Conservation (phyloP, 2,888 invertebrate species). For the Sclerodermus sp. region DNA sequence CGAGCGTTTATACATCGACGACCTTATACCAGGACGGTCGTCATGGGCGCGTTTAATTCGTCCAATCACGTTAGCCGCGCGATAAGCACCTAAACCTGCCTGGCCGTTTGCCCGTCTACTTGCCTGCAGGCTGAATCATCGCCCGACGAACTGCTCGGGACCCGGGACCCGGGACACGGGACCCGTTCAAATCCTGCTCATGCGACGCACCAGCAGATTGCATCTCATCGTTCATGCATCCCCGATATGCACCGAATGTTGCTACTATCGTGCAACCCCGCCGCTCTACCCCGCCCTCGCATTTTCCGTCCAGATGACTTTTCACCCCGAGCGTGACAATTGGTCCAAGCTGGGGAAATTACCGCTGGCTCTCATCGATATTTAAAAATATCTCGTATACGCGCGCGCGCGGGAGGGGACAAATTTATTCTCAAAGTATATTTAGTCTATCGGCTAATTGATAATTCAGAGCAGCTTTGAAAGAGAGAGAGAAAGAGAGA, state of each 20-base stretch:
- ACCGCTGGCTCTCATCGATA: too few relatives aligned
- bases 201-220: slow-evolving; percentile 1
- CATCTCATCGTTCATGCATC: neutral
- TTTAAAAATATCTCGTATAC: too few relatives aligned
- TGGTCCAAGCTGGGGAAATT: too few relatives aligned
- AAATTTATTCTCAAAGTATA: too few relatives aligned
- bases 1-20: slow-evolving; percentile 28
- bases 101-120: slow-evolving; percentile 10
- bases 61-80: slow-evolving; percentile 33
- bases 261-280: too few relatives aligned
- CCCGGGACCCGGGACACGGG: slow-evolving; percentile 14
- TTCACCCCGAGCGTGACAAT: too few relatives aligned
- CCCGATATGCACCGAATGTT: neutral
- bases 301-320: too few relatives aligned
- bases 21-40: slow-evolving; percentile 21
- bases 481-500: too few relatives aligned
- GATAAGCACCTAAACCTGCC: slow-evolving; percentile 30
- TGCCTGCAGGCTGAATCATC: slow-evolving; percentile 30
- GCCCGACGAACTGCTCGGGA: slow-evolving; percentile 3
- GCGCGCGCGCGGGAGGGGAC: too few relatives aligned
- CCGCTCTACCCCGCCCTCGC: too few relatives aligned
- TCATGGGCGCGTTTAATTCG: slow-evolving; percentile 35
- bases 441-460: too few relatives aligned
- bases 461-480: too few relatives aligned
- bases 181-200: neutral